Base-by-base conservation (phyloP, 2,797 vertebrate species). In the Sebastes hubbsi region DNA sequence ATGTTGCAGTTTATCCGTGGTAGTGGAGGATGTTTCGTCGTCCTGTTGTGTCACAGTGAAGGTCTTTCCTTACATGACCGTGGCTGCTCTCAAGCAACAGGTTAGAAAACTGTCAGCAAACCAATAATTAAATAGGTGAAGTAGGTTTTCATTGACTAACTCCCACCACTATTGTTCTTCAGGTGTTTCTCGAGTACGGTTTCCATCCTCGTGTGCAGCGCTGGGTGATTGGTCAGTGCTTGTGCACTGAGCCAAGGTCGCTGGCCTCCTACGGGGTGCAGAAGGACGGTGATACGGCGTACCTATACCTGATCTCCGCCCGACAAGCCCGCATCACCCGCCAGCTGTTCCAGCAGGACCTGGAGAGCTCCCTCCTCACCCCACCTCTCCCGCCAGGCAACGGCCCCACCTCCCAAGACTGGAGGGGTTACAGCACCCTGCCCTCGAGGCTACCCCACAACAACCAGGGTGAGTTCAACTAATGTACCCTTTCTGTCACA, bases 131-230 rank as follows among this genome's bases (percentile, higher is more conserved):
- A 66, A 36, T 9, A 1, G 64, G 5, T 20, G 1, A 2, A 11
- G 13, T 10, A 6, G 6, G 4, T 38, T 72, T 49, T 52, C 7
- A 4, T 36, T 59, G 3, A 4, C 52, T 74, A 10, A 84, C 24
- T 8, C 18, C 16, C 32, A 2, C 36, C 5, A 0, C 22, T 20
- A 5, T 22, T n/a, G 29, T 73, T 30, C 71, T 32, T 4, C 88
- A 99, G 98, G 96, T 99, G 59, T 98, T 97, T 80, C 94, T 94
- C 0, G 97, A 99, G 67, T 97, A 97, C 0, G 97, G 97, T 12
- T 98, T 99, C 87, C 97, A 98, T 16, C 97, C 98, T 0, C 92
- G 96, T 0, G 97, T 99, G 32, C 98, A 99, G 95, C 96, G 97
- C 88, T 99, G 98, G 98, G 96, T 99, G 78, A 97, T 99, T 0